Evolutionary conservation across 2,888 invertebrate species (phyloP), one percentile per base, ranked within the genome.

Genomic region (Chorisops tibialis): DNA sequence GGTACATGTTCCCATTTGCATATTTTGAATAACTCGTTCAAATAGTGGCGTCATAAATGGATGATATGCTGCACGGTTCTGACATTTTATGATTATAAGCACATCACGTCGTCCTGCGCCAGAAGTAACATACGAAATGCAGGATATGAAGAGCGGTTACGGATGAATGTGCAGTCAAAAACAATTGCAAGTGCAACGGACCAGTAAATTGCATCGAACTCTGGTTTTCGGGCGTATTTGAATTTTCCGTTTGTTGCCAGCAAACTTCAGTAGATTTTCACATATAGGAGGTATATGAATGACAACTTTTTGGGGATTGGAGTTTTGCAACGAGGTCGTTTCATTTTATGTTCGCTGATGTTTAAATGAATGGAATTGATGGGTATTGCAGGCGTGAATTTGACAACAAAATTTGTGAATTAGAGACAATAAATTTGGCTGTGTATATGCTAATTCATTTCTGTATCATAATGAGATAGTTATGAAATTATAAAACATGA

Each of bases 101-200:
- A 39, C 58, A 45, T 58, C 45, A 41, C 16, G 45, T 58, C 41
- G 43, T 45, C 21, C 12, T 30, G 58, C 47, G 45, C 43, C 47
- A 58, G 5, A 22, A 12, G 30, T n/a, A 11, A 12, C 6, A 6
- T 14, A 41, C 16, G 47, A n/a, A 47, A 16, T 41, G 41, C 39
- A 54, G 47, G 24, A 58, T 58, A 45, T 58, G 45, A 45, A 58
- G 58, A 30, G 45, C 47, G 45, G 16, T 22, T n/a, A 12, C 45
- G 45, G 37, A 47, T 24, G 58, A 30, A 24, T 45, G 30, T 18
- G 35, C 45, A 58, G 58, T 58, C 58, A 58, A 41, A 58, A 58
- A 58, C 63, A 63, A 63, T 61, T 56, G 60, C 61, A 56, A 63
- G 63, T 63, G 63, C 63, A 63, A 63, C 63, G 63, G 50, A 61